Base-by-base conservation (phyloP, 1,140 invertebrate genomes). In the Colletes gigas region DNA sequence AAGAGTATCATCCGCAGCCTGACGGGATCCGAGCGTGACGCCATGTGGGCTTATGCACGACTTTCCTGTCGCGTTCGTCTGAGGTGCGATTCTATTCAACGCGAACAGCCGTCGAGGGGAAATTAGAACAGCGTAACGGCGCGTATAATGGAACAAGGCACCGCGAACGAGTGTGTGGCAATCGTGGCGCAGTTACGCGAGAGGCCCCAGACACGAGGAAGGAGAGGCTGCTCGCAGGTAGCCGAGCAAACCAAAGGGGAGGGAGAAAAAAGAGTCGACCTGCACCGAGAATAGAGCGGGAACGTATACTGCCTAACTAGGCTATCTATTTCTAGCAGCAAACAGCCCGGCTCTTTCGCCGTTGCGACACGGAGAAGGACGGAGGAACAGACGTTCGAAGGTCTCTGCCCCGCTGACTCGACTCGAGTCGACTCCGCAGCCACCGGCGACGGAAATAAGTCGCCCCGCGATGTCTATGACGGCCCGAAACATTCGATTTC, bases 301-400 rank as follows among this genome's bases (percentile, higher is more conserved):
- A 83, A 81, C 76, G 81, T 86, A 83, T n/a, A 87, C 84, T 87
- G 70, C 84, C 84, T 78, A 87, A 87, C 85, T 86, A 86, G 85
- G 84, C 84, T 87, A 87, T 87, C 85, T 87, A 87, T 87, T 87
- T 87, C 84, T 87, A 86, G 85, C 77, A 60, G 71, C 78, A 82
- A 83, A 86, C 80, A 69, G 70, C 71, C 50, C 44, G 54, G 82
- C 73, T 85, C 71, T 75, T 86, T 86, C 77, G 81, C 59, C 78
- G 60, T 86, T 86, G 73, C 85, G 66, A 83, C 85, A 86, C 80
- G 54, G 52, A 78, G 85, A 86, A 86, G 85, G 84, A 80, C 85
- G 84, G 62, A 60, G 77, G 60, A 67, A 80, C 76, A 73, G 71
- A 86, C 77, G 77, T 75, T 19, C 84, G 84, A 87, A 87, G 85